Percentiles rank a stretch among this genome's conserved stretches.
Evolutionary conservation across 2,888 invertebrate species (phyloP).

Genomic region (Rotaria magnacalcarata): DNA sequence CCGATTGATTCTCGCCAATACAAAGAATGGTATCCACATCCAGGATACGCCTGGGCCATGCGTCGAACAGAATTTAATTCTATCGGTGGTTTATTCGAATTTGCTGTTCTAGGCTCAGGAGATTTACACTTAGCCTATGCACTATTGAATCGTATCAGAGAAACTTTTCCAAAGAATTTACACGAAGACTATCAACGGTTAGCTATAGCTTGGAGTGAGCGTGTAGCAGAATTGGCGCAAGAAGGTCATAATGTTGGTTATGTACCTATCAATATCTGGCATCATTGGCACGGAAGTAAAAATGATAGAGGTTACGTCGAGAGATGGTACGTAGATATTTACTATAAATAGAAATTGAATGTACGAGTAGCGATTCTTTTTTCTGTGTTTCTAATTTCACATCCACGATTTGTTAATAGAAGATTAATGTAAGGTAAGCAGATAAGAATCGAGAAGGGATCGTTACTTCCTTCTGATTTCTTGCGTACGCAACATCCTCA

Average conservation of each 20-base stretch:
- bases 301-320: neutral
- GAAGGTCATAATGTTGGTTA: neutral
- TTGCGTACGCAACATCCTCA: too few species aligned
- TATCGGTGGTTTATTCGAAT: neutral
- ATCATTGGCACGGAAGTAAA: slow-evolving; percentile 14
- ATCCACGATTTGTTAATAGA: too few species aligned
- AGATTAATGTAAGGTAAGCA: too few species aligned
- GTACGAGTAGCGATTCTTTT: too few species aligned
- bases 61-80: neutral
- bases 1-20: neutral
- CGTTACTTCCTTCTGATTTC: too few species aligned
- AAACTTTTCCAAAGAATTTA: neutral
- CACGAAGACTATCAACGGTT: neutral
- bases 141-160: neutral
- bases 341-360: too few species aligned
- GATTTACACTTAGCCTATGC: slow-evolving; percentile 33
- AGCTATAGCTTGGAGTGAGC: neutral
- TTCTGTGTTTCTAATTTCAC: too few species aligned
- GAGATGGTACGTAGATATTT: neutral
- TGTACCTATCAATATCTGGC: neutral
- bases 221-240: neutral
- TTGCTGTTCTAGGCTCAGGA: neutral
- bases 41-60: slow-evolving; percentile 13
- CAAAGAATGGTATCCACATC: neutral
- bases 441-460: too few species aligned